Conservation (phyloP, 2,113 vertebrate genomes). For the Australoheros scitulus region DNA sequence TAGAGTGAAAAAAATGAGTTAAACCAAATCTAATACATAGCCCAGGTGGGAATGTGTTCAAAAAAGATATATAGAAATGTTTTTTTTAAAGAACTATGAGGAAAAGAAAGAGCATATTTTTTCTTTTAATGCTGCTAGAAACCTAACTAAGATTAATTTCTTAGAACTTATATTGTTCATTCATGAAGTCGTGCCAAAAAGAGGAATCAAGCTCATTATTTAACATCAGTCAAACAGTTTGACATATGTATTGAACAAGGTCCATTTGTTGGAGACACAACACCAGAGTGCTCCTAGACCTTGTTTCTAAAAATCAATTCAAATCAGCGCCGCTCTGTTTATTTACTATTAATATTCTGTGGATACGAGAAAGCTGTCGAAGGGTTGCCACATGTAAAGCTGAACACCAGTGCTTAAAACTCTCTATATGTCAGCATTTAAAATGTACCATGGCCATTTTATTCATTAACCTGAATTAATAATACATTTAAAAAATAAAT, state of each 20-base stretch:
- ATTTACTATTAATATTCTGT: not conserved
- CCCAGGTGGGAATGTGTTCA: not conserved
- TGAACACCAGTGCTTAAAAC: not conserved
- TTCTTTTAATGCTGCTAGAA: not conserved
- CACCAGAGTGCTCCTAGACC: not conserved
- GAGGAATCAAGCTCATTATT: not conserved
- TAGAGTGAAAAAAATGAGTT: no score
- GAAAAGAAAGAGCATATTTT: not conserved
- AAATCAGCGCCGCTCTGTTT: conserved; percentile 40
- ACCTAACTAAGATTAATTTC: not conserved
- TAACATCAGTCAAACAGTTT: conserved; percentile 2
- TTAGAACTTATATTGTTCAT: not conserved
- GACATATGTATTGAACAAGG: not conserved
- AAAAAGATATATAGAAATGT: not conserved
- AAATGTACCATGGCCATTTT: conserved; percentile 19
- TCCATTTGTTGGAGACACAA: not conserved
- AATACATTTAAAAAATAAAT: conserved; percentile 63
- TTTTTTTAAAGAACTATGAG: not conserved
- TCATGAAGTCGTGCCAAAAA: not conserved
- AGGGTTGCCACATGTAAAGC: not conserved
- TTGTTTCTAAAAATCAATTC: conserved; percentile 29
- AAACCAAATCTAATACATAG: conserved; percentile 6
- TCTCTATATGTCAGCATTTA: conserved; percentile 29
- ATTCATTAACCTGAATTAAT: conserved; percentile 69
- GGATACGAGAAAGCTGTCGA: not conserved